Conservation (phyloP, 1,140 invertebrate genomes). For the Drosophila burlai region DNA sequence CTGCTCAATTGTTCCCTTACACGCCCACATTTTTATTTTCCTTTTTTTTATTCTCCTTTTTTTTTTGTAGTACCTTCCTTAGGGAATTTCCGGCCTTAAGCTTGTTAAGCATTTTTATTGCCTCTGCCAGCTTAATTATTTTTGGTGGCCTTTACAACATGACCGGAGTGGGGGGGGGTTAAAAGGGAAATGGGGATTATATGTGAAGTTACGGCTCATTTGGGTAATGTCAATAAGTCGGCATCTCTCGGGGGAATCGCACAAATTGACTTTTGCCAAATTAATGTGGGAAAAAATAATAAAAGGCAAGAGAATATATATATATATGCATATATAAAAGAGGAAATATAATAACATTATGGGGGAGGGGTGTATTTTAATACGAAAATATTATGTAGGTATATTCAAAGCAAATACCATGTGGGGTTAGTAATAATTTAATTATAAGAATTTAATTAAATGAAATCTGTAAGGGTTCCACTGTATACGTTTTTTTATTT, state of each 20-base stretch:
- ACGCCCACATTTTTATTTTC: slow-evolving; percentile 6
- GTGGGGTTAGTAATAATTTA: not conserved
- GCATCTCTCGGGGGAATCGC: slow-evolving; percentile 24
- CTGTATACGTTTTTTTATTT: no score
- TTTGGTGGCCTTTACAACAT: slow-evolving; percentile 33
- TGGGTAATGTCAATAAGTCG: slow-evolving; percentile 52
- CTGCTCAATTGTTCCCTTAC: slow-evolving; percentile 12
- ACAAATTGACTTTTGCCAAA: slow-evolving; percentile 48
- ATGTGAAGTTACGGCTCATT: slow-evolving; percentile 62
- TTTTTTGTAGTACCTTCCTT: slow-evolving; percentile 15
- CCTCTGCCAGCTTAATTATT: slow-evolving; percentile 72
- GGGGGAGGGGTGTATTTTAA: not conserved
- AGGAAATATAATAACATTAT: slow-evolving; percentile 10
- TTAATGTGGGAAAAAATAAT: slow-evolving; percentile 39
- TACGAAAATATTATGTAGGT: not conserved
- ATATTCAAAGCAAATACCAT: not conserved
- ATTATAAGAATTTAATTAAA: not conserved
- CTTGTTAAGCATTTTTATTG: slow-evolving; percentile 79
- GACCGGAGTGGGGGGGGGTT: not conserved
- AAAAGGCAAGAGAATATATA: not conserved
- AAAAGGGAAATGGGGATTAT: slow-evolving; percentile 27
- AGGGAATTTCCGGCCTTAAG: slow-evolving; percentile 52
- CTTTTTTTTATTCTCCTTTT: not conserved
- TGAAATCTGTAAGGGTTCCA: no score
- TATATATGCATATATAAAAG: not conserved